Percentiles rank a stretch among this genome's conserved stretches.
Conservation (phyloP, 2,888 invertebrate genomes). For the Andrena praecox region DNA sequence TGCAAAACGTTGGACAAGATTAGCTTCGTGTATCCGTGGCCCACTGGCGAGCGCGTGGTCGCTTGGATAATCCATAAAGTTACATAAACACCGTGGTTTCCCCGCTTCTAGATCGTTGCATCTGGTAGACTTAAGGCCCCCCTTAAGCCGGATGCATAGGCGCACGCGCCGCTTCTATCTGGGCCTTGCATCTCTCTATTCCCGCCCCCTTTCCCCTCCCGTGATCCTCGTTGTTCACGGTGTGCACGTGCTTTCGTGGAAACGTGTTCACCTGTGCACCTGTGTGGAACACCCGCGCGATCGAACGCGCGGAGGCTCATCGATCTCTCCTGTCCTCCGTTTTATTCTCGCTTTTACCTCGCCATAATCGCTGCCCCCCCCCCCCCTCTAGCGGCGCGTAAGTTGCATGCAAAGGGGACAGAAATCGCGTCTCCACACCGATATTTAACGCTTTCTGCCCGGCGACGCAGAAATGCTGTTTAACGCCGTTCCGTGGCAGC, state of each 20-base stretch:
- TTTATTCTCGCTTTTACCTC: constrained; percentile 25
- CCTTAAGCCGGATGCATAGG: constrained; percentile 69
- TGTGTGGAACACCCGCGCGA: constrained; percentile 19
- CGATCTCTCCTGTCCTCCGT: constrained; percentile 52
- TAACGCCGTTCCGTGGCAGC: background rate
- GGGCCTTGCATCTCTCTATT: constrained; percentile 54
- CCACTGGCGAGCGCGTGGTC: too few relatives aligned
- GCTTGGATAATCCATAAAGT: background rate
- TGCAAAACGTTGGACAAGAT: background rate
- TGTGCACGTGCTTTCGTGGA: constrained; percentile 57
- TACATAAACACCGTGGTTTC: constrained; percentile 47
- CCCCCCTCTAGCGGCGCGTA: background rate
- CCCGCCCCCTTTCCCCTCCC: constrained; percentile 1
- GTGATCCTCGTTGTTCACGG: constrained; percentile 10
- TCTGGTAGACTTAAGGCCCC: constrained; percentile 17
- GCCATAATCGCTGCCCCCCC: background rate
- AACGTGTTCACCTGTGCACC: constrained; percentile 61
- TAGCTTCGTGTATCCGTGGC: background rate
- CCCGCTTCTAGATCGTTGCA: background rate
- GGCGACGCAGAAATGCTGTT: background rate
- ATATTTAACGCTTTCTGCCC: constrained; percentile 6
- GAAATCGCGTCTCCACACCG: constrained; percentile 4
- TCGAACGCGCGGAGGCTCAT: constrained; percentile 37
- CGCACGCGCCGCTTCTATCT: constrained; percentile 70
- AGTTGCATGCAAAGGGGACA: background rate